A percentile compares a stretch with the other conserved stretches of the same genome.
Evolutionary conservation across 2,797 vertebrate genomes (phyloP).

Genomic region (Smutsia gigantea): DNA sequence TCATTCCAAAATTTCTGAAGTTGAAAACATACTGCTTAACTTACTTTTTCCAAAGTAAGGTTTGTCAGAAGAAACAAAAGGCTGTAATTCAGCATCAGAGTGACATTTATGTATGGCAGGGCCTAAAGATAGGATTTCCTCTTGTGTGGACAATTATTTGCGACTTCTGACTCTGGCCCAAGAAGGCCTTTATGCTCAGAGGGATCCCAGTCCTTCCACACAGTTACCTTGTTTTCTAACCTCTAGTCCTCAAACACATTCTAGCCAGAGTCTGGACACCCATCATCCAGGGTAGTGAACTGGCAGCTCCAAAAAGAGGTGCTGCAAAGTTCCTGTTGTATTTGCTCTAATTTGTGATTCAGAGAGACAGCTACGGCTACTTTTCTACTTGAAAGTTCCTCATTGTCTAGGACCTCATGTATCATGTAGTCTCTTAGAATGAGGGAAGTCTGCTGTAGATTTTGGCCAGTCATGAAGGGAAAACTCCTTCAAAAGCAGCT

Average conservation of each 20-base stretch:
- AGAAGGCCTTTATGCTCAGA: slow-evolving; percentile 22
- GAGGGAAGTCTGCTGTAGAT: slow-evolving; percentile 26
- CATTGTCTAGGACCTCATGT: background rate
- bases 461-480: background rate
- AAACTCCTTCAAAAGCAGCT: slow-evolving; percentile 53
- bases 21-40: slow-evolving; percentile 44
- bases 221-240: background rate
- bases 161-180: background rate
- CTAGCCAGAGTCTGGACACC: background rate
- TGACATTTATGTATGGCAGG: background rate
- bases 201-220: background rate
- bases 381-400: slow-evolving; percentile 42
- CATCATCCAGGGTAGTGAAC: background rate
- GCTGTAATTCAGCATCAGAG: background rate
- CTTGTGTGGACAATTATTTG: slow-evolving; percentile 9
- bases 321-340: background rate
- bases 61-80: slow-evolving; percentile 41
- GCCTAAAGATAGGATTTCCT: background rate
- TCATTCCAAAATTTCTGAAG: slow-evolving; percentile 51
- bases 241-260: background rate
- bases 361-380: background rate
- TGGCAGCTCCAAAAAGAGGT: background rate
- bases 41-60: slow-evolving; percentile 41
- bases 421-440: background rate
- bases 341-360: slow-evolving; percentile 11